Evolutionary conservation across 2,797 vertebrate species (phyloP), one percentile per base, ranked within the genome.

Genomic region (Benthosema pterotum): DNA sequence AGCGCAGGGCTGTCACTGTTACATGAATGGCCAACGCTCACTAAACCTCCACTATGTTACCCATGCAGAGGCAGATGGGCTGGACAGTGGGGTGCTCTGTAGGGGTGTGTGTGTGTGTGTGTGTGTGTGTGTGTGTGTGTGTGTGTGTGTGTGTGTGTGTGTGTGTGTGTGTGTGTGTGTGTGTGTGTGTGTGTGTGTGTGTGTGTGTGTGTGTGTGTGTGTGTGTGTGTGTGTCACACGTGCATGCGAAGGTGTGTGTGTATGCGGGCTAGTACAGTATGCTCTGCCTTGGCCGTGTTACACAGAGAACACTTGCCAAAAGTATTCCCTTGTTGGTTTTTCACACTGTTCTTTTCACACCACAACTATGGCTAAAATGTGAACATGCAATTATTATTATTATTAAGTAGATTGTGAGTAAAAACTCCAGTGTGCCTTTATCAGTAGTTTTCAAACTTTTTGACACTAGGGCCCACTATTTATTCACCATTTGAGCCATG

Each of bases 11-110:
- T 83, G 82, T 82, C 57, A 15, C 64, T 67, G 79, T 71, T 80
- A 54, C 52, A 52, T 47, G 32, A 55, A 71, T 51, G 46, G 78
- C 77, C 75, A 72, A 38, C 32, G 22, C 79, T 65, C 50, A 11
- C 72, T 65, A 67, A 22, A 32, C 72, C 72, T 52, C 59, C 55
- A 42, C 75, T 75, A 79, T 63, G 61, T 79, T 73, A 73, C 69
- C 75, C 64, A 57, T 69, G 69, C 68, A 74, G 63, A 68, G 83
- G 83, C 86, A 87, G 87, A 90, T 88, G 87, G 87, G 73, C 65
- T 51, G 57, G 52, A 69, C 74, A 63, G 68, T 60, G 54, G 67
- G 58, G 75, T 59, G 71, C 46, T 11, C 6, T 2, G 32, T 32
- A 1, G 3, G 28, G 8, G 8, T 8, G 46, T 47, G 55, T 51